These are phyloP conservation scores for Idaea biselata DNA, from an alignment of 2,888 invertebrate species.

Conservation along the genomic window DNA sequence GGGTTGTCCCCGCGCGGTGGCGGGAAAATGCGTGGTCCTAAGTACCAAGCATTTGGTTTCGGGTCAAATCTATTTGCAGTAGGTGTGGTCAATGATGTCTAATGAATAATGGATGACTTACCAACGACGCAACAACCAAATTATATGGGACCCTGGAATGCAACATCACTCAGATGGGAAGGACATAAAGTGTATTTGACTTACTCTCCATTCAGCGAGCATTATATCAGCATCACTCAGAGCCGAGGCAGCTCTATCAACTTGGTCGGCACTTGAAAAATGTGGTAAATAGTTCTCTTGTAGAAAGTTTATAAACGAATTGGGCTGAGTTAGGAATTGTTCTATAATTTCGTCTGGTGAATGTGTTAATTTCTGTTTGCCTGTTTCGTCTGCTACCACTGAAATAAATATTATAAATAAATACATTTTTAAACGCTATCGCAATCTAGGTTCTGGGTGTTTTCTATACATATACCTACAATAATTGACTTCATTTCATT, in stretches of 20 bases:
- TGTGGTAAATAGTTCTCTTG: slow-evolving; percentile 89
- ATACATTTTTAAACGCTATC: neutral
- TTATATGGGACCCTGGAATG: too few relatives aligned
- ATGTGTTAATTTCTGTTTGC: slow-evolving; percentile 76
- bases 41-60: too few relatives aligned
- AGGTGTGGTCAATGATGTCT: too few relatives aligned
- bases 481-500: too few relatives aligned
- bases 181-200: slow-evolving; percentile 20
- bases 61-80: too few relatives aligned
- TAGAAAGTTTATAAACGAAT: slow-evolving; percentile 84
- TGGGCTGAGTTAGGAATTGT: slow-evolving; percentile 84
- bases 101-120: too few relatives aligned
- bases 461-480: too few relatives aligned
- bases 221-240: slow-evolving; percentile 87
- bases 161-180: too few relatives aligned
- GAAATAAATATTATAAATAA: slow-evolving; percentile 22
- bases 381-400: slow-evolving; percentile 54
- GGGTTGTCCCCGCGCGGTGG: too few relatives aligned
- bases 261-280: slow-evolving; percentile 83
- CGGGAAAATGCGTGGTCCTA: too few relatives aligned
- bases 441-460: too few relatives aligned
- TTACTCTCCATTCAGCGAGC: slow-evolving; percentile 84
- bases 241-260: slow-evolving; percentile 81
- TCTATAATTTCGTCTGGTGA: slow-evolving; percentile 84
- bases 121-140: too few relatives aligned